Conservation (phyloP, 2,113 vertebrate species). For the Mionectes macconnelli region DNA sequence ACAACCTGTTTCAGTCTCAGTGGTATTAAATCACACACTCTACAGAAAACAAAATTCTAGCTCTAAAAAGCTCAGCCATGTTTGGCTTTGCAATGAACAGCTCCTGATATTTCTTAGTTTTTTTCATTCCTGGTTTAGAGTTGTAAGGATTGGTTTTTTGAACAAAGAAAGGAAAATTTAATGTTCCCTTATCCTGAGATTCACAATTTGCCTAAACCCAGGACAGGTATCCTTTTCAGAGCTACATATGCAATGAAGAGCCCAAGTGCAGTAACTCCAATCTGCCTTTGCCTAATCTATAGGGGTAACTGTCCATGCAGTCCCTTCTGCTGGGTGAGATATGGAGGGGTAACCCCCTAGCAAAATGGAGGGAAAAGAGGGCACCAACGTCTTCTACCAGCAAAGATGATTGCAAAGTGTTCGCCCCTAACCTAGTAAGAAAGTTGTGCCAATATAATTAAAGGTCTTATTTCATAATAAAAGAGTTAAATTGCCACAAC, state of each 20-base stretch:
- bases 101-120: background rate
- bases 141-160: background rate
- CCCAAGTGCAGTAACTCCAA: background rate
- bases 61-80: background rate
- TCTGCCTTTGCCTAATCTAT: background rate
- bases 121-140: background rate
- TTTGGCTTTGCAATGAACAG: background rate
- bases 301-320: fast-evolving
- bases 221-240: background rate
- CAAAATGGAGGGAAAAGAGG: background rate
- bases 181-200: background rate
- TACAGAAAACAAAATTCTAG: background rate
- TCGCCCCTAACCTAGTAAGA: background rate
- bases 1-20: background rate
- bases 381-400: background rate
- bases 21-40: background rate
- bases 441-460: background rate
- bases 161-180: background rate
- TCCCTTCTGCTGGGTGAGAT: background rate
- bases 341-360: background rate
- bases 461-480: background rate
- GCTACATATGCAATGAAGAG: background rate
- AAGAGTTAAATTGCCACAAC: background rate
- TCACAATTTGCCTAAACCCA: background rate
- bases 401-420: background rate